These are phyloP conservation scores for Chrysaora quinquecirrha DNA, from an alignment of 30 jellyfish, hydroid and myxozoan genomes.

Conservation along the genomic window DNA sequence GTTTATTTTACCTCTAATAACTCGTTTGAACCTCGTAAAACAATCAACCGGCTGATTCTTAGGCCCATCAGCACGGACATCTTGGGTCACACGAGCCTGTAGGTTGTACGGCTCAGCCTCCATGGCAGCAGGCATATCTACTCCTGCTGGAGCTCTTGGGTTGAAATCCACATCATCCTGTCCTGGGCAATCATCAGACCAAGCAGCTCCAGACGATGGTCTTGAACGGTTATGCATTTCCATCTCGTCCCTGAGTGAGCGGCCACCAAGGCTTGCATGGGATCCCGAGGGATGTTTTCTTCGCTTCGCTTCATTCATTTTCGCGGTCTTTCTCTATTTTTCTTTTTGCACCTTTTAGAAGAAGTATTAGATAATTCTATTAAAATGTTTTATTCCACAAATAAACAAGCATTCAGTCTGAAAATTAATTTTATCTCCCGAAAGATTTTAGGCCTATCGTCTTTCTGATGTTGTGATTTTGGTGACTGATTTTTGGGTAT, in stretches of 20 bases:
- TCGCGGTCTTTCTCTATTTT: background rate
- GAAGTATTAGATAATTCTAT: background rate
- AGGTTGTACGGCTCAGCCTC: constrained; percentile 97
- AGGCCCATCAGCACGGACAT: constrained; percentile 90
- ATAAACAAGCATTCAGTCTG: no score
- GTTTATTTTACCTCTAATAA: constrained; percentile 91
- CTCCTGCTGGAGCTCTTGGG: constrained; percentile 93
- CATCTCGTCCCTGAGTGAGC: constrained; percentile 78
- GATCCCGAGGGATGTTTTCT: constrained; percentile 85
- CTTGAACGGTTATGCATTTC: constrained; percentile 90
- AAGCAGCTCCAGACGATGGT: constrained; percentile 78
- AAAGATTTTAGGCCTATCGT: background rate
- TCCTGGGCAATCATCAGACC: constrained; percentile 99
- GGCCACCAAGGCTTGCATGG: constrained; percentile 89
- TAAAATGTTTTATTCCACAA: no score
- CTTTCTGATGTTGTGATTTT: constrained; percentile 1
- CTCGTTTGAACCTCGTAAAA: constrained; percentile 78
- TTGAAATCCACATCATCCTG: constrained; percentile 96
- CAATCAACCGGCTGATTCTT: constrained; percentile 90
- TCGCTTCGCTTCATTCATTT: constrained; percentile 92
- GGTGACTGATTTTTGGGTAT: background rate
- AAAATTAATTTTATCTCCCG: no score
- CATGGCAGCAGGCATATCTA: constrained; percentile 97
- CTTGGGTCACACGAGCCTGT: constrained; percentile 92
- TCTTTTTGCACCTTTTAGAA: background rate